Evolutionary conservation across 2,113 vertebrate species (phyloP).

Genomic region (Okapia johnstoni): DNA sequence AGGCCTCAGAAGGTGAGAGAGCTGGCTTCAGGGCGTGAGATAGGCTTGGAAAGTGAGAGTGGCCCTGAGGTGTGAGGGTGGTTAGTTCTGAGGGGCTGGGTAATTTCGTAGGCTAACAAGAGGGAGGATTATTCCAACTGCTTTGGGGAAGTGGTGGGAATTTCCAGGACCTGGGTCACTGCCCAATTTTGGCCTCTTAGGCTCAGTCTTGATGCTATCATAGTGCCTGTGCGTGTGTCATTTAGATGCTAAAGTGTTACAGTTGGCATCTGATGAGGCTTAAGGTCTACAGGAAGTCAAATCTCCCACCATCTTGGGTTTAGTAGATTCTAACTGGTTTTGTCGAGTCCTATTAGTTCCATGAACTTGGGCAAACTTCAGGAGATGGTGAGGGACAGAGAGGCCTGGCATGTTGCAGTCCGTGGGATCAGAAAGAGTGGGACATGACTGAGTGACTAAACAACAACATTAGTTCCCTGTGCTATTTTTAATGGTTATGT

Average conservation of each 20-base stretch:
- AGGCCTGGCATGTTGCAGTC: background rate
- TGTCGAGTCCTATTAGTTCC: background rate
- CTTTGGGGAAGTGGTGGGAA: background rate
- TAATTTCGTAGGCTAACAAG: background rate
- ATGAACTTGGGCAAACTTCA: background rate
- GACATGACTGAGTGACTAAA: background rate
- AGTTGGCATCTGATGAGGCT: background rate
- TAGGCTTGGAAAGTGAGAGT: background rate
- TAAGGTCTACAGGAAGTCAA: background rate
- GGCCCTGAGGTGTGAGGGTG: background rate
- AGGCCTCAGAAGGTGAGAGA: background rate
- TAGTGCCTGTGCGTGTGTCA: rapidly evolving
- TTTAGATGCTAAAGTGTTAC: background rate
- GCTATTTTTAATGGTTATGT: background rate
- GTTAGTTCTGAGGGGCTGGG: background rate
- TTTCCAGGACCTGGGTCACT: background rate
- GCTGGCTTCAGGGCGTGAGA: background rate
- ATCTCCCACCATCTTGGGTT: background rate
- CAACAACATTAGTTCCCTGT: background rate
- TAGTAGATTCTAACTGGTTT: background rate
- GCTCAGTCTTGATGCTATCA: no score
- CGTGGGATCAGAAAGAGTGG: background rate
- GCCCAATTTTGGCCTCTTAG: background rate
- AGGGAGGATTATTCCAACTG: background rate
- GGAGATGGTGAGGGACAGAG: background rate